Conservation (phyloP, 1,140 invertebrate species). For the Leptestheria dahalacensis region DNA sequence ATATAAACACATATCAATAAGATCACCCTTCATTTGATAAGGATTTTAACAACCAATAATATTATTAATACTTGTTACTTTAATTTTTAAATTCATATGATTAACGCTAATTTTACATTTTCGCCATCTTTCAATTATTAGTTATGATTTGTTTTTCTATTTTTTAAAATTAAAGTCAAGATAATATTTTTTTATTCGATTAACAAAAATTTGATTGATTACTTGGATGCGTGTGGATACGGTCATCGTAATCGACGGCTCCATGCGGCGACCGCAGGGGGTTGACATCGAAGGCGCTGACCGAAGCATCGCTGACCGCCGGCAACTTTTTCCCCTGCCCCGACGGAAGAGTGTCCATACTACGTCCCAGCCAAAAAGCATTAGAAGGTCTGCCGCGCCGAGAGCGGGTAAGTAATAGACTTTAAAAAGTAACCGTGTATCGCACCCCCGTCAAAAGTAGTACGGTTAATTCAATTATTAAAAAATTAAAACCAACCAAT, state of each 20-base stretch:
- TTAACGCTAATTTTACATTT: too few relatives aligned
- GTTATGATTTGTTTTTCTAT: too few relatives aligned
- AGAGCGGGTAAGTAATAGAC: conserved; percentile 1
- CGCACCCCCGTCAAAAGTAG: too few relatives aligned
- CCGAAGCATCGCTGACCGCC: not conserved
- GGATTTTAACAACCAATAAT: too few relatives aligned
- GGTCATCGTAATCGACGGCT: not conserved
- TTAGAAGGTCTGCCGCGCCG: conserved; percentile 10
- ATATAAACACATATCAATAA: too few relatives aligned
- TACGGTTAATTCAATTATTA: not conserved
- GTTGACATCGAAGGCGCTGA: not conserved
- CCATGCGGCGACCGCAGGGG: not conserved
- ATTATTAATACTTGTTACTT: too few relatives aligned
- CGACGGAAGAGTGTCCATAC: conserved; percentile 20
- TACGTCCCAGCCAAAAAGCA: conserved; percentile 20
- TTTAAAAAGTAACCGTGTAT: not conserved
- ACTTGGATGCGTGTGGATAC: not conserved
- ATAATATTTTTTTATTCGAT: not conserved
- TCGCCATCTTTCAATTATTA: too few relatives aligned
- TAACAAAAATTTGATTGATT: too few relatives aligned
- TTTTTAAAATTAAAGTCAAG: too few relatives aligned
- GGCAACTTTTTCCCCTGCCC: not conserved
- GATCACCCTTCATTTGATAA: too few relatives aligned
- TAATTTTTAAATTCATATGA: too few relatives aligned
- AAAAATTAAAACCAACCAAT: not conserved